Base-by-base conservation (phyloP, 2,888 invertebrate species). In the Nemotelus pantherinus region DNA sequence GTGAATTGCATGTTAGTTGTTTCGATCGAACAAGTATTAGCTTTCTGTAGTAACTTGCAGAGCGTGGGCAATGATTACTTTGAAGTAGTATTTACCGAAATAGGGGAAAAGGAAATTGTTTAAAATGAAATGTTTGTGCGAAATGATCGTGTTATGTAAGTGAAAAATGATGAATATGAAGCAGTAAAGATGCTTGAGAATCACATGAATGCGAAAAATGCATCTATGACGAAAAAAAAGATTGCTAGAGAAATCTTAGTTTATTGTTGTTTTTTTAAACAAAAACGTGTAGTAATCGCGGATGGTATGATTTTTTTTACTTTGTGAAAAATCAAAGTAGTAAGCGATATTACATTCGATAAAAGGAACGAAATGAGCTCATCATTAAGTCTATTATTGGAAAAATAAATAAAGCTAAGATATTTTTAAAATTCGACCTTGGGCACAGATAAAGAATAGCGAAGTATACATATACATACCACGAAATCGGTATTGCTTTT, bases 31-130 rank as follows among this genome's bases (percentile, higher is more conserved):
- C 25, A 55, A 71, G 57, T 44, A 57, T 55, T 50, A 48, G 55
- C 43, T 68, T 68, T 44, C n/a, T 53, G n/a, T 25, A 50, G 68
- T 25, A 63, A 43, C 44, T 71, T 74, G 9, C 48, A 47, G 48
- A 74, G 74, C 60, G 63, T 74, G 74, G 48, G 74, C 63, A 60
- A 53, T 6, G 39, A 74, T 74, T 63, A 74, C 60, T 48, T 63
- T 47, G 55, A 55, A 70, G 25, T 57, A 57, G 43, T 53, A 70
- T 70, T 44, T 9, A 39, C 39, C 47, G 65, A 50, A 10, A 1
- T 57, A 25, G 3, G 3, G 57, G 57, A 57, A 3, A 70, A n/a
- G 10, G 70, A 70, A 47, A 68, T 68, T 68, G 68, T 50, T 48
- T 70, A 5, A 65, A 65, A 47, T 47, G 41, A 45, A 65, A 65